Base-by-base conservation (phyloP, 2,888 invertebrate genomes). In the Polydrusus cervinus region DNA sequence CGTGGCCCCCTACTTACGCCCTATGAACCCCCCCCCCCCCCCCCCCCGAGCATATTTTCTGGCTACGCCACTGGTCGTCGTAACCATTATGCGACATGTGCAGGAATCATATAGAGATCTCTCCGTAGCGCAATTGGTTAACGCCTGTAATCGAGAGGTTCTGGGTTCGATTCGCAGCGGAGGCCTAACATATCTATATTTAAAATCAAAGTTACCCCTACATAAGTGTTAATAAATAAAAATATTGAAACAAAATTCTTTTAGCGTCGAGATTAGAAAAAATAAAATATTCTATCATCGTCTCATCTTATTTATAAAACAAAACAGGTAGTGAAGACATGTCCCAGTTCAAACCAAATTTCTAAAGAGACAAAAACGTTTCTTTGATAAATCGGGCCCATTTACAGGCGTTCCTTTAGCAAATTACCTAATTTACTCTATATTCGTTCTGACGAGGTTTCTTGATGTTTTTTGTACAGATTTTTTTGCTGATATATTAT, bases 381-480 rank as follows among this genome's bases (percentile, higher is more conserved):
- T 38, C 16, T 51, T 51, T 74, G 74, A 74, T 66, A 74, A 70
- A 74, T 74, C 57, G 65, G 64, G n/a, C 14, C 74, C 57, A 74
- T 69, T 74, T 65, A 34, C n/a, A 43, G 43, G 43, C 74, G 51
- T 70, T 69, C 74, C 65, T 65, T 70, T 65, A 69, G 74, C 74
- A 74, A 74, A 74, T 74, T 74, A 74, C 74, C 65, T 74, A 74
- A 67, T 74, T 65, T 70, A 62, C 74, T 55, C n/a, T 55, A 43
- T 65, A 70, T 64, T 73, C 73, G 20, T 68, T 68, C 45, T 47
- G 61, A 68, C 64, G 38, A 62, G 43, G 16, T 62, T 60, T 60
- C 57, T 60, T 30, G 57, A 38, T 38, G 38, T 38, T 60, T 60
- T 60, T 38, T 18, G 57, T 60, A 60, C 57, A 60, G 57, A 60